Base-by-base conservation (phyloP, 1,140 invertebrate species). In the Drosophila sturtevanti region DNA sequence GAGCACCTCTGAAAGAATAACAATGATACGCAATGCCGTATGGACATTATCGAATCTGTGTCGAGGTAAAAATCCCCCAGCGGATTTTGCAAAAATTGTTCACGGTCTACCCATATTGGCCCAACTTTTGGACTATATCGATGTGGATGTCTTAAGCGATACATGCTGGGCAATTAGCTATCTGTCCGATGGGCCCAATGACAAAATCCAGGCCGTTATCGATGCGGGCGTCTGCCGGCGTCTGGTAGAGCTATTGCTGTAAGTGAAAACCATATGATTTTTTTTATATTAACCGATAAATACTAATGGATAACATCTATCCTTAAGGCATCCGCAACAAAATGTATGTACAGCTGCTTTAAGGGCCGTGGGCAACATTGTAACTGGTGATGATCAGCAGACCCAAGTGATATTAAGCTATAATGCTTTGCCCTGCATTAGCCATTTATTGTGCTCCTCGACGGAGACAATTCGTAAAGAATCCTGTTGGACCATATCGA, bases 401-500 rank as follows among this genome's bases (percentile, higher is more conserved):
- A 99, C 98, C 34, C 98, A 99, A 94, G 95, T 98, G 18, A 95
- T 98, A 62, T 93, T 99, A 52, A 98, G 98, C 93, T 98, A 97
- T 92, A 95, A 95, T 66, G 98, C 97, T 34, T 93, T 99, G 67
- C 96, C 96, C 0, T 98, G 96, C 91, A 93, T 99, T 48, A 93
- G 96, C 62, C 95, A 97, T 90, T 93, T 99, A 27, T 93, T 99
- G 51, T 94, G 94, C 51, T 96, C 95, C 7, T 89, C 93, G 37
- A 97, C 97, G 81, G 98, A 99, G 92, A 95, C 95, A 22, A 95
- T 99, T 52, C 94, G 96, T 59, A 99, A 99, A 93, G 98, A 99
- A 93, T 97, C 98, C 5, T 99, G 98, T 91, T 99, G 98, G 98
- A 99, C 98, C 48, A 96, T 99, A 73, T 99, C 98, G 38, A 99